Conservation (phyloP, 2,113 vertebrate species). For the Oryzias curvinotus region DNA sequence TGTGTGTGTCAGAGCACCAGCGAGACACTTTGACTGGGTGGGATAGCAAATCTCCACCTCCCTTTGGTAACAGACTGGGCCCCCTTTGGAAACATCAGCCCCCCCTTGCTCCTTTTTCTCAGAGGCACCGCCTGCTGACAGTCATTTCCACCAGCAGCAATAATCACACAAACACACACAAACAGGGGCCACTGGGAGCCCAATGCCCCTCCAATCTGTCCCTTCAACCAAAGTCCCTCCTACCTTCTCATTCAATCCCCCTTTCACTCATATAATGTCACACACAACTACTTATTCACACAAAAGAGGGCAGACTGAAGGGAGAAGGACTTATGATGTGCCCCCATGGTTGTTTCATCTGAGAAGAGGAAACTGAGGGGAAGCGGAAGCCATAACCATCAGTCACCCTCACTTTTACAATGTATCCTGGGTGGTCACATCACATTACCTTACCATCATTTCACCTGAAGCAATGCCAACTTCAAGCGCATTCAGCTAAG, state of each 20-base stretch:
- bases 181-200: slow-evolving; percentile 47
- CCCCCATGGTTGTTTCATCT: slow-evolving; percentile 28
- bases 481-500: neutral
- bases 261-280: slow-evolving; percentile 36
- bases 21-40: slow-evolving; percentile 78
- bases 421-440: slow-evolving; percentile 45
- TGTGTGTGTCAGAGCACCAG: slow-evolving; percentile 59
- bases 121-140: slow-evolving; percentile 72
- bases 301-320: slow-evolving; percentile 24
- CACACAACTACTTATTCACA: slow-evolving; percentile 57
- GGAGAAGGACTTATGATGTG: slow-evolving; percentile 33
- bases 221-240: slow-evolving; percentile 41
- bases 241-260: slow-evolving; percentile 19
- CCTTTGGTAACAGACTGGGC: slow-evolving; percentile 69
- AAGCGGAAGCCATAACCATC: slow-evolving; percentile 24
- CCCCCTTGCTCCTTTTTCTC: slow-evolving; percentile 61
- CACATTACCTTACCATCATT: neutral
- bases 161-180: slow-evolving; percentile 7
- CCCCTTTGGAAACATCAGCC: slow-evolving; percentile 78
- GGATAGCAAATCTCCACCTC: slow-evolving; percentile 87
- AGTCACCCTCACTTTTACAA: slow-evolving; percentile 15
- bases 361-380: slow-evolving; percentile 10
- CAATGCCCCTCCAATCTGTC: slow-evolving; percentile 45
- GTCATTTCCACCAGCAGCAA: slow-evolving; percentile 41
- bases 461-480: neutral